Evolutionary conservation across 2,113 vertebrate genomes (phyloP), one percentile per base, ranked within the genome.

Genomic region (Strigops habroptila): DNA sequence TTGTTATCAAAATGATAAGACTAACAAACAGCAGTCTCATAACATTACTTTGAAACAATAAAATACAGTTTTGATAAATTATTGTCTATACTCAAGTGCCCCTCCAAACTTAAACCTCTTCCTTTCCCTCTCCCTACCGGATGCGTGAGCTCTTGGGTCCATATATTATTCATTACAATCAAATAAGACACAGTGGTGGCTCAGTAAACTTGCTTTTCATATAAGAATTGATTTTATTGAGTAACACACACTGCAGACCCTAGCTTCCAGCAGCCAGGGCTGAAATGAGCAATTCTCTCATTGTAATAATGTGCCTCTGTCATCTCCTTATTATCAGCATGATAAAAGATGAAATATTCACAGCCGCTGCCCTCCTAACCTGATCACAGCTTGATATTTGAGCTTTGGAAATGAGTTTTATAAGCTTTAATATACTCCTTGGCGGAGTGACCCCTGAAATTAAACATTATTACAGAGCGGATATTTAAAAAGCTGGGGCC

Each of bases 331-430:
- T 99, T 99, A 99, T 99, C 99, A 99, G 98, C 98, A 98, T 99
- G 99, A 99, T 99, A 99, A 99, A 99, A 99, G 99, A 99, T 99
- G 99, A 99, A 99, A 99, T 99, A 99, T 99, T 99, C 99, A 99
- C 99, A 98, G 99, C 99, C 98, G 98, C 99, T 99, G 99, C 99
- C 99, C 99, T 99, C 99, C 99, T 99, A 99, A 99, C 99, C 99
- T 99, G 99, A 99, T 99, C 99, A 99, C 99, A 98, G 99, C 98
- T 98, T 99, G 99, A 99, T 99, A 99, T 99, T 99, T 99, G 99
- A 99, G 99, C 99, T 99, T 99, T 99, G 99, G 98, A 99, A 99
- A 99, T 99, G 99, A 99, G 99, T 99, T 99, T 99, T 99, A 99
- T 99, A 99, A 99, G 99, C 99, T 99, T 99, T 99, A 99, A 99